phyloP scores from a whole-genome alignment of 2,797 vertebrate genomes.

The Tragelaphus eurycerus region DNA sequence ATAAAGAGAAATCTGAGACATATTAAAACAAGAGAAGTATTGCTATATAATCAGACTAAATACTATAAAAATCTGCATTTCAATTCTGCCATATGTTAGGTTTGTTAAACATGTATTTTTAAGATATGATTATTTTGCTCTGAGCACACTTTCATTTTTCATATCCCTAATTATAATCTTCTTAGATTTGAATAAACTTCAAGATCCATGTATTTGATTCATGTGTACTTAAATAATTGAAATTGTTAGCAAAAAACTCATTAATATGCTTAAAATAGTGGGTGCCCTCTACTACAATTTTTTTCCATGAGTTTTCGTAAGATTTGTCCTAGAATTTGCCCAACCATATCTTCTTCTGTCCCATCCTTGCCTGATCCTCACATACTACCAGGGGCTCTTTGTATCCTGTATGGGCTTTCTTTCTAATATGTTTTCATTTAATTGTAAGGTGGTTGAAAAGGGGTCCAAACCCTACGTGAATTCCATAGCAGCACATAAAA shows the following conservation, averaged over 20 bases:
- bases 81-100: not conserved
- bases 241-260: not conserved
- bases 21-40: not conserved
- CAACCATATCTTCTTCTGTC: not conserved
- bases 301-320: not conserved
- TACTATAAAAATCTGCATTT: not conserved
- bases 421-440: not conserved
- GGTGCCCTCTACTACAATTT: not conserved
- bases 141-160: not conserved
- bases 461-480: not conserved
- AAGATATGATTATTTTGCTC: not conserved
- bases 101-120: not conserved
- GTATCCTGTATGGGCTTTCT: not conserved
- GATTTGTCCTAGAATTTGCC: not conserved
- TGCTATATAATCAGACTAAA: not conserved
- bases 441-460: not conserved
- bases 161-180: not conserved
- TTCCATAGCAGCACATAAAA: not conserved
- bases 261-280: not conserved
- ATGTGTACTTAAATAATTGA: not conserved
- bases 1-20: not conserved
- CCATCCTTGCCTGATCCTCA: not conserved
- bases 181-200: conserved; percentile 4
- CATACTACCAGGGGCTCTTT: not conserved
- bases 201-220: not conserved